Evolutionary conservation across 2,888 invertebrate species (phyloP).

Genomic region (Lithodes maja): DNA sequence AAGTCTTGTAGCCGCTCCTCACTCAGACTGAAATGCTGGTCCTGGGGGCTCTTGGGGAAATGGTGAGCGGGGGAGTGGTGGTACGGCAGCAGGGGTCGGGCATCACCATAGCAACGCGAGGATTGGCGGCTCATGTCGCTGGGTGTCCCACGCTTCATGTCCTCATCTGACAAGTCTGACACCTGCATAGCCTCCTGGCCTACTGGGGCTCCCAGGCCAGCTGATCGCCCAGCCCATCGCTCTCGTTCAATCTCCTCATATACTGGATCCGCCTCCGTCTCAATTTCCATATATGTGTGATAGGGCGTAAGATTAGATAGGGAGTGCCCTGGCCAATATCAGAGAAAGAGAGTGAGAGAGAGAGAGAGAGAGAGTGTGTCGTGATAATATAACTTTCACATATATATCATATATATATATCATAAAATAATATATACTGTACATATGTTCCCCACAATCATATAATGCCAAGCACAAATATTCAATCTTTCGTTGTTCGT

Average conservation of each 20-base stretch:
- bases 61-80: constrained; percentile 61
- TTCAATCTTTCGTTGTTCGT: too few species aligned
- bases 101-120: constrained; percentile 87
- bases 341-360: too few species aligned
- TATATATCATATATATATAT: too few species aligned
- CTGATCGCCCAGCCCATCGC: constrained; percentile 63
- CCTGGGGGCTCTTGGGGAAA: constrained; percentile 46
- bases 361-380: too few species aligned
- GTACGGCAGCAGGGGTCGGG: constrained; percentile 78
- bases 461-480: too few species aligned
- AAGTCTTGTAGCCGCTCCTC: constrained; percentile 70
- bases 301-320: constrained; percentile 76
- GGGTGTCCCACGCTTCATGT: constrained; percentile 79
- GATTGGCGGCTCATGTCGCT: constrained; percentile 83
- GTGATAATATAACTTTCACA: too few species aligned
- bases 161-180: constrained; percentile 87
- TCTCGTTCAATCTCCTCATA: constrained; percentile 78
- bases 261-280: constrained; percentile 80
- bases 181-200: constrained; percentile 80
- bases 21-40: constrained; percentile 64
- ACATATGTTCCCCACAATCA: too few species aligned
- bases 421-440: too few species aligned
- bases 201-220: constrained; percentile 30
- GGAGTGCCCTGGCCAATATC: too few species aligned
- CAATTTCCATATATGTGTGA: constrained; percentile 87